These are phyloP conservation scores for Cephus spinipes DNA, from an alignment of 2,888 invertebrate genomes.

Conservation along the genomic window DNA sequence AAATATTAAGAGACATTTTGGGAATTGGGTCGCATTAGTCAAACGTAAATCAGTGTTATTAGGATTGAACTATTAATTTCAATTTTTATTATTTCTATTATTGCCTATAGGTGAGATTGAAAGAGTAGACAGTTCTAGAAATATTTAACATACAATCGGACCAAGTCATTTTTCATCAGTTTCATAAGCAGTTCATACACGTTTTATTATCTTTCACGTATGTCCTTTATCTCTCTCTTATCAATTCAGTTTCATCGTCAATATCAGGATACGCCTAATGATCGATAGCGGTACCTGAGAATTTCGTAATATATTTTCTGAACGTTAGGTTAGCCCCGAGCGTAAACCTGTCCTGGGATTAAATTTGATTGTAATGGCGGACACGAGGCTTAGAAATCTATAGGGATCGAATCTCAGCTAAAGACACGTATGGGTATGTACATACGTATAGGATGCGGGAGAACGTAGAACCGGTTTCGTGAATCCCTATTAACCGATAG, in stretches of 20 bases:
- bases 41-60: not conserved
- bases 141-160: not conserved
- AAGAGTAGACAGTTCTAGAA: not conserved
- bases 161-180: not conserved
- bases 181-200: not conserved
- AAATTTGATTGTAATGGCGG: not conserved
- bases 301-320: not conserved
- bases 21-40: not conserved
- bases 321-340: not conserved
- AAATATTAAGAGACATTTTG: not conserved
- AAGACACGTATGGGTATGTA: not conserved
- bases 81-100: not conserved
- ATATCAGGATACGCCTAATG: not conserved
- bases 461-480: not conserved
- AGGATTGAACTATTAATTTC: not conserved
- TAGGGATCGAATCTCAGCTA: not conserved
- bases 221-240: not conserved
- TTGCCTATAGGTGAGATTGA: no score
- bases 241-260: not conserved
- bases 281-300: not conserved
- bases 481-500: not conserved
- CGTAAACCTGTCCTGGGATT: not conserved
- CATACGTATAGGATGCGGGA: not conserved
- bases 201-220: not conserved
- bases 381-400: not conserved